Percentiles rank a stretch among this genome's conserved stretches.
Evolutionary conservation across 2,888 invertebrate genomes (phyloP).

Genomic region (Gymnosoma rotundatum): DNA sequence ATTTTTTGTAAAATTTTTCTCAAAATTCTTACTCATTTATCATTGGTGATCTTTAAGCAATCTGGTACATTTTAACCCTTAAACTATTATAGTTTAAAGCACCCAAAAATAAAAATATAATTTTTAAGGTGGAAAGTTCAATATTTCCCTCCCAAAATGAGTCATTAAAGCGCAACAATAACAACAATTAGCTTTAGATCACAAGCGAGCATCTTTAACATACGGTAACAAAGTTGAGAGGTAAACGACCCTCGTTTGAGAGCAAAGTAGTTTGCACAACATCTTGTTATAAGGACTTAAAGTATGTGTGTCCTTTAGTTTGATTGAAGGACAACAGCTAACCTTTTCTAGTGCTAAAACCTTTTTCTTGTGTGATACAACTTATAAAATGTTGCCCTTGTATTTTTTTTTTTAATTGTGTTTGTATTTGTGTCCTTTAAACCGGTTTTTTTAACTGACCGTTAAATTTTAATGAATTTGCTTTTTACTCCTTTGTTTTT

Average conservation of each 20-base stretch:
- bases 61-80: conserved; percentile 32
- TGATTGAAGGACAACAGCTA: conserved; percentile 50
- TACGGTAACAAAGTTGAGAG: conserved; percentile 9
- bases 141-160: conserved; percentile 38
- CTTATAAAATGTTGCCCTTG: not conserved
- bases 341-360: conserved; percentile 38
- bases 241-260: conserved; percentile 7
- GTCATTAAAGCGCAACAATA: conserved; percentile 27
- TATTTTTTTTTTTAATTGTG: not conserved
- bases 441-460: conserved; percentile 66
- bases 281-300: conserved; percentile 38
- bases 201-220: conserved; percentile 47
- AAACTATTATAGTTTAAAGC: conserved; percentile 3
- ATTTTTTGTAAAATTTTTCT: conserved; percentile 42
- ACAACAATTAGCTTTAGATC: conserved; percentile 49
- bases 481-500: conserved; percentile 3
- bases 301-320: conserved; percentile 38
- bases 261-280: conserved; percentile 26
- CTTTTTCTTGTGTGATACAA: not conserved
- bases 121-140: conserved; percentile 68
- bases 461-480: conserved; percentile 61
- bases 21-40: conserved; percentile 45
- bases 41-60: conserved; percentile 30
- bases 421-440: not conserved
- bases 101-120: not conserved